Percentiles rank a stretch among this genome's conserved stretches.
Evolutionary conservation across 1,140 invertebrate genomes (phyloP).

Genomic region (Frieseomelitta varia): DNA sequence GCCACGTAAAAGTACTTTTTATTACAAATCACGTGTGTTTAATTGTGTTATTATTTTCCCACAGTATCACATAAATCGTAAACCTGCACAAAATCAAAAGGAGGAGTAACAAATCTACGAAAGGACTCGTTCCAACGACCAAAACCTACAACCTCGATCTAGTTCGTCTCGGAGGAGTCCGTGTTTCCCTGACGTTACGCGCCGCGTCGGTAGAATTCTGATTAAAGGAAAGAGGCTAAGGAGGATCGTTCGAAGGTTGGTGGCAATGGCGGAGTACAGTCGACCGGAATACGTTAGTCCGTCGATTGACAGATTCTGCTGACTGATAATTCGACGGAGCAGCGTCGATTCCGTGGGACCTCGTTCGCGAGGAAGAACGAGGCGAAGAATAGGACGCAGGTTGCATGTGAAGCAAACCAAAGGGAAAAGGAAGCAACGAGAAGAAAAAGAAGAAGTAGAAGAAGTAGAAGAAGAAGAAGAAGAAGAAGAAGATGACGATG

Average conservation of each 20-base stretch:
- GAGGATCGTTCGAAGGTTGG: neutral
- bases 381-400: neutral
- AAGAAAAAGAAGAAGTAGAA: slow-evolving; percentile 1
- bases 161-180: neutral
- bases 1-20: too few relatives aligned
- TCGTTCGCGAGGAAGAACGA: slow-evolving; percentile 32
- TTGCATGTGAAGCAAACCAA: neutral
- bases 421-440: neutral
- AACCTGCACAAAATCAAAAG: too few relatives aligned
- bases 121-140: neutral
- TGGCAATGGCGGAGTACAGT: slow-evolving; percentile 11
- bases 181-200: slow-evolving; percentile 2
- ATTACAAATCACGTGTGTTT: too few relatives aligned
- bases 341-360: slow-evolving; percentile 53
- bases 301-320: slow-evolving; percentile 69
- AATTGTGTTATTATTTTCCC: too few relatives aligned
- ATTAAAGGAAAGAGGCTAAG: neutral
- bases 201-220: neutral
- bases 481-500: slow-evolving; percentile 20
- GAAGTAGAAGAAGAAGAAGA: slow-evolving; percentile 14
- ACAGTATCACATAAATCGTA: too few relatives aligned
- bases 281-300: slow-evolving; percentile 58
- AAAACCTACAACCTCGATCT: too few relatives aligned
- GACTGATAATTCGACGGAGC: slow-evolving; percentile 59
- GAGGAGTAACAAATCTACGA: neutral